Percentiles rank a stretch among this genome's conserved stretches.
phyloP scores from a whole-genome alignment of 2,113 vertebrate species.

The Xenopus borealis region DNA sequence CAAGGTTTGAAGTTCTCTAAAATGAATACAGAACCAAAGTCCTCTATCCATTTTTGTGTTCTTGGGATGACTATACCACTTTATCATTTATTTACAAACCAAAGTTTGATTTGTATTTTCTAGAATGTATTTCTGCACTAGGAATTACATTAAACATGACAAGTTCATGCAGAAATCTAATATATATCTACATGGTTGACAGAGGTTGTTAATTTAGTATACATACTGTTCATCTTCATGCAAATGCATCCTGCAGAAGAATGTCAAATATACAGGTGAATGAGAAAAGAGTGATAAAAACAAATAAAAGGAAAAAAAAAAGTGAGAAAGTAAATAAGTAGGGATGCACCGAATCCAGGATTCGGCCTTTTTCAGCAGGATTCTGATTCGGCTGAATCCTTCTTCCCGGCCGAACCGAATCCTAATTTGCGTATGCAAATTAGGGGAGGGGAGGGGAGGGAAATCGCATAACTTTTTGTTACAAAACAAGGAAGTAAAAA shows the following conservation, averaged over 20 bases:
- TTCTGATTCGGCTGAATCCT: no score
- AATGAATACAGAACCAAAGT: conserved; percentile 45
- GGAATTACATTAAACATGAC: conserved; percentile 38
- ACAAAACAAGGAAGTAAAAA: no score
- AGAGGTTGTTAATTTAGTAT: conserved; percentile 49
- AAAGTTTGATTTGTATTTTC: background rate
- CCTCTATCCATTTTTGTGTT: conserved; percentile 31
- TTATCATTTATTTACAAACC: background rate
- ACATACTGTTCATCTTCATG: conserved; percentile 72
- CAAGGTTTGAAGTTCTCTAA: conserved; percentile 55
- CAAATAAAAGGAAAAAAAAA: conserved; percentile 55
- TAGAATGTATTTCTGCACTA: conserved; percentile 27
- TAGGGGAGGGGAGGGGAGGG: no score
- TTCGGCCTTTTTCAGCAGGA: no score
- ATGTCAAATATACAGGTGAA: conserved; percentile 49
- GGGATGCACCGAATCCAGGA: no score
- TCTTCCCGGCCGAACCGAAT: no score
- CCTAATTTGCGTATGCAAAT: no score
- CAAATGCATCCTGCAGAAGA: conserved; percentile 70
- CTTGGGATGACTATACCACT: no score
- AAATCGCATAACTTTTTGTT: no score
- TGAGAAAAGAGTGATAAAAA: conserved; percentile 46
- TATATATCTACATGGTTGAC: conserved; percentile 48
- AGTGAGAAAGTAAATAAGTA: conserved; percentile 46
- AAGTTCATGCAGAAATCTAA: conserved; percentile 53